Evolutionary conservation across 2,888 invertebrate genomes (phyloP), one percentile per base, ranked within the genome.

Genomic region (Scaptomyza polygonia): DNA sequence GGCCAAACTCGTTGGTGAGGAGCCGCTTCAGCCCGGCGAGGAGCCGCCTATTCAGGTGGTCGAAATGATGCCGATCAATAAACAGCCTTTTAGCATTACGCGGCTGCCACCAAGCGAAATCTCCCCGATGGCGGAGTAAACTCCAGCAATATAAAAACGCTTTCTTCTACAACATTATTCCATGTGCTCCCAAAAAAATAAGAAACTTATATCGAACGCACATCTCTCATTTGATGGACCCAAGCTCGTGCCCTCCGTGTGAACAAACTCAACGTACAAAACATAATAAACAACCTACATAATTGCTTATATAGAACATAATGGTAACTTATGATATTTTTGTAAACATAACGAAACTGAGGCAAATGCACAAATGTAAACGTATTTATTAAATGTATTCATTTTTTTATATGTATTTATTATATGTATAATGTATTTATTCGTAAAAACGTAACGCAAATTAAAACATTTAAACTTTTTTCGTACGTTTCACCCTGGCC

Each of bases 1-100:
- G 45, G 94, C 94, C 12, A 93, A 93, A 79, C 91, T 94, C 1
- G 93, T 94, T 30, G 93, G 93, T 1, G 92, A 92, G 72, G 92
- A 92, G 27, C 92, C 91, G 0, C 62, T 90, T 34, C 91, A 91
- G 65, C 89, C 90, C 0, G 90, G 89, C 9, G 90, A 90, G 45
- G 92, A 92, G 62, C 91, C 89, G 5, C 91, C 91, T 3, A 91
- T 92, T 42, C 91, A 92, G 71, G 90, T 90, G 7, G 89, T 91
- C 5, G 91, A 92, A 67, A 90, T 92, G 90, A 90, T 91, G 82
- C 92, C 92, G 5, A 92, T 92, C 14, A 92, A 91, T 54, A 91
- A 90, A 39, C 91, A 92, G 52, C 92, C 92, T 14, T 92, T 92
- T 49, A 91, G 91, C 70, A 86, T 86, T 65, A 84, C 84, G 0